Conservation (phyloP, 2,888 invertebrate species). For the Euzophera pinguis region DNA sequence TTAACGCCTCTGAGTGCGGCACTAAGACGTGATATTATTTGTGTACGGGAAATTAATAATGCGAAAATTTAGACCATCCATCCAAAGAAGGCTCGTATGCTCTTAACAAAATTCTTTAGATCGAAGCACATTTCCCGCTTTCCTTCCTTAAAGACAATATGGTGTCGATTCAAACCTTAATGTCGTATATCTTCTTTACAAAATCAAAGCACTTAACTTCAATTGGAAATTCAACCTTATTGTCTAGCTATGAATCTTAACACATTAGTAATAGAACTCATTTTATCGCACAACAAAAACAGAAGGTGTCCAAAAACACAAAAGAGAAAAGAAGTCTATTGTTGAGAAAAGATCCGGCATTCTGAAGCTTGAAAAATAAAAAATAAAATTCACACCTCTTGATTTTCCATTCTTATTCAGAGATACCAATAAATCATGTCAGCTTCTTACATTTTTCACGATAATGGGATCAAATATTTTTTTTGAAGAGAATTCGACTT, state of each 20-base stretch:
- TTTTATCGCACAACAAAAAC: constrained; percentile 12
- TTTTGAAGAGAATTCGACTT: too few species aligned
- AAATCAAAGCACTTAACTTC: constrained; percentile 14
- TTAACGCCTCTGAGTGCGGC: too few species aligned
- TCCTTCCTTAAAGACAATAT: constrained; percentile 14
- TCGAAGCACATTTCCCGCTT: constrained; percentile 1
- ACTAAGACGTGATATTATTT: too few species aligned
- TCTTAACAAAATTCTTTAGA: constrained; percentile 1
- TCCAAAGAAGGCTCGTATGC: not conserved
- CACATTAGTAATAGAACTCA: constrained; percentile 2
- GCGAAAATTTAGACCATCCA: too few species aligned
- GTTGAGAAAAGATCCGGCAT: constrained; percentile 21
- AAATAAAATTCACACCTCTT: constrained; percentile 10
- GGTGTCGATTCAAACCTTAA: constrained; percentile 19
- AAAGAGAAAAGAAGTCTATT: constrained; percentile 23
- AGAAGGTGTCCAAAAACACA: constrained; percentile 13
- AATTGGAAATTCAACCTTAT: constrained; percentile 13
- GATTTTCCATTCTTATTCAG: constrained; percentile 21
- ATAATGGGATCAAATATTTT: not conserved
- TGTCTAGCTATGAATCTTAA: constrained; percentile 4
- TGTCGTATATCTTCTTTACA: constrained; percentile 20
- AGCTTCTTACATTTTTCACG: not conserved
- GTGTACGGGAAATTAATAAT: too few species aligned
- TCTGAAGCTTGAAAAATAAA: constrained; percentile 12
- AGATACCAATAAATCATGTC: constrained; percentile 19